Conservation (phyloP, 1,140 invertebrate genomes). For the Drosophila trapezifrons region DNA sequence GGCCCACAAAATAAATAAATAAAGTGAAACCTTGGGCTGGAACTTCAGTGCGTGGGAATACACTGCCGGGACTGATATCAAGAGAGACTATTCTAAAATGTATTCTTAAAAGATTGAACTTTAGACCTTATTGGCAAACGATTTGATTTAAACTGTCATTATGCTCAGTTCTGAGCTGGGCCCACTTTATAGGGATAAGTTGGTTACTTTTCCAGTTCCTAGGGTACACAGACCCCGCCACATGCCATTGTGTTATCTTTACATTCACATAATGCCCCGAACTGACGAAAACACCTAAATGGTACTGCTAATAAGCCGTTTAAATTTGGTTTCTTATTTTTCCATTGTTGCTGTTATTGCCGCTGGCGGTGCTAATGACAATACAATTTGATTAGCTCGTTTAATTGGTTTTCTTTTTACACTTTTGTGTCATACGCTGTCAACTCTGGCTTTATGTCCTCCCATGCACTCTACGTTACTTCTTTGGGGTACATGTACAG, state of each 20-base stretch:
- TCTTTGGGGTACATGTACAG: not conserved
- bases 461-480: not conserved
- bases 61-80: not conserved
- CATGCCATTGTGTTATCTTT: slow-evolving; percentile 9
- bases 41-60: not conserved
- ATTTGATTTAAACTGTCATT: not conserved
- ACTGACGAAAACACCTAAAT: slow-evolving; percentile 67
- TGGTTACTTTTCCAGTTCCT: too few species aligned
- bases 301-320: slow-evolving; percentile 77
- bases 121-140: rapidly evolving
- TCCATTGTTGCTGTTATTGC: slow-evolving; percentile 9
- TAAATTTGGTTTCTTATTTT: slow-evolving; percentile 56
- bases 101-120: not conserved
- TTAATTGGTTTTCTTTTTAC: slow-evolving; percentile 74
- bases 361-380: slow-evolving; percentile 64
- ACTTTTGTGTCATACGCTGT: slow-evolving; percentile 67
- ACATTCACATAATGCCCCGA: slow-evolving; percentile 8
- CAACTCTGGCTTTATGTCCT: slow-evolving; percentile 26
- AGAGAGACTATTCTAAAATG: too few species aligned
- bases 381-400: slow-evolving; percentile 78
- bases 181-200: not conserved
- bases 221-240: slow-evolving; percentile 16
- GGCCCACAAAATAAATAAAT: slow-evolving; percentile 34
- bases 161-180: not conserved
- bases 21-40: slow-evolving; percentile 8